A percentile compares a stretch with the other conserved stretches of the same genome.
Evolutionary conservation across 2,113 vertebrate genomes (phyloP).

Genomic region (Pterophyllum scalare): DNA sequence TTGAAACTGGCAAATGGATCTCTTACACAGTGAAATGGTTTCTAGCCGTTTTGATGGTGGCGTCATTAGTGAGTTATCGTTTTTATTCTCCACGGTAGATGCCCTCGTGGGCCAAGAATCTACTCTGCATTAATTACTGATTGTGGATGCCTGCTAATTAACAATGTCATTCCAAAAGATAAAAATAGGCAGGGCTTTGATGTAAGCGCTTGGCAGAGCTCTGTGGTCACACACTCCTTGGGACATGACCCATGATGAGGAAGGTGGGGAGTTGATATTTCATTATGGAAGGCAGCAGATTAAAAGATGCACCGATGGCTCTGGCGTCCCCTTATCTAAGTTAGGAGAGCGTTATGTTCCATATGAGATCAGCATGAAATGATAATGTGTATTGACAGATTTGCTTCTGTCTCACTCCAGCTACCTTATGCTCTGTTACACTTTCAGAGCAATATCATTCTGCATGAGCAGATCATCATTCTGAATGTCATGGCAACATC

Average conservation of each 20-base stretch:
- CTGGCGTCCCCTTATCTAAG: constrained; percentile 22
- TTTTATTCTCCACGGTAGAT: constrained; percentile 14
- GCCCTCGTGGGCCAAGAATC: constrained; percentile 41
- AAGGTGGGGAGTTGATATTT: constrained; percentile 50
- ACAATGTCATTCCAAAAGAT: constrained; percentile 29
- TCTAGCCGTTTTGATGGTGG: not conserved
- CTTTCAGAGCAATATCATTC: constrained; percentile 33
- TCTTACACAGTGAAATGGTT: constrained; percentile 37
- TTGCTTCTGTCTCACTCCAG: constrained; percentile 12
- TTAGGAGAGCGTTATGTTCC: constrained; percentile 20
- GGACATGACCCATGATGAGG: constrained; percentile 54
- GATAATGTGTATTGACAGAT: constrained; percentile 63
- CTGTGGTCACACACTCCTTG: constrained; percentile 32
- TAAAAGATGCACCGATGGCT: constrained; percentile 36
- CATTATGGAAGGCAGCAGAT: constrained; percentile 46
- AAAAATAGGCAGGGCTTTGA: constrained; percentile 58
- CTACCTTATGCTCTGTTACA: constrained; percentile 43
- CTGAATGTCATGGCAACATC: constrained; percentile 37
- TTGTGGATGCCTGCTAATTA: constrained; percentile 60
- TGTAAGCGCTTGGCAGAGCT: constrained; percentile 19
- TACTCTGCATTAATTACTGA: constrained; percentile 53
- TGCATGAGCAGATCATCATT: constrained; percentile 46
- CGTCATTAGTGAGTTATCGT: constrained; percentile 27
- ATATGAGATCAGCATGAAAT: constrained; percentile 45
- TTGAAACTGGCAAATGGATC: constrained; percentile 39